Base-by-base conservation (phyloP, 2,888 invertebrate species). In the Cryptophagus acutangulus region DNA sequence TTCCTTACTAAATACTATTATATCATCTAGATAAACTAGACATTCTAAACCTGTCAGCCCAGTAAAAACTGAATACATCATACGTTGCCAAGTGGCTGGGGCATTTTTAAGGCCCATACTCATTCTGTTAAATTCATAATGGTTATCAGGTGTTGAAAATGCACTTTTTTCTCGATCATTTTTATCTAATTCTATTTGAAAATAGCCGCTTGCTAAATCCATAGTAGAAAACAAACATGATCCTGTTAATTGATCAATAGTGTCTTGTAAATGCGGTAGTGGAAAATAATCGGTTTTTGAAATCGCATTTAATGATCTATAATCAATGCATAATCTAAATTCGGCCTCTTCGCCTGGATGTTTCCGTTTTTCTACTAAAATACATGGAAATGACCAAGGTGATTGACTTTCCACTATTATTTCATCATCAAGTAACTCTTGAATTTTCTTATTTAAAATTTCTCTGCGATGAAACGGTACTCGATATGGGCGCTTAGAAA, bases 301-400 rank as follows among this genome's bases (percentile, higher is more conserved):
- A 1, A 52, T 36, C 1, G 26, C 41, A 18, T 55, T 54, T 16
- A 50, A 33, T 16, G 34, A 28, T 9, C 48, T 29, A 40, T 44
- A 51, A 26, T 55, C 52, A 1, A 51, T 41, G 9, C 50, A 49
- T 8, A 60, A 34, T 12, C 60, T 15, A 9, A 20, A 48, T 26
- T 45, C 46, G 2, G 37, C 30, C 1, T 39, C 38, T n/a, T 51
- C 51, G 3, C 43, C 39, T 0, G 46, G 45, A 3, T 40, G 40
- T 40, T 56, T 55, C 33, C 55, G 57, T 46, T 65, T 70, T 17
- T 43, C 45, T 1, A 62, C 57, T 2, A 67, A 17, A 0, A 66
- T 58, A 2, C 61, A 53, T 0, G 65, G 66, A 3, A 55, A 48
- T 9, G 54, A 42, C 59, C 60, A 69, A 0, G 65, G 64, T 9